These are phyloP conservation scores for Tridacna crocea DNA, from an alignment of 2,888 invertebrate species.

Conservation along the genomic window DNA sequence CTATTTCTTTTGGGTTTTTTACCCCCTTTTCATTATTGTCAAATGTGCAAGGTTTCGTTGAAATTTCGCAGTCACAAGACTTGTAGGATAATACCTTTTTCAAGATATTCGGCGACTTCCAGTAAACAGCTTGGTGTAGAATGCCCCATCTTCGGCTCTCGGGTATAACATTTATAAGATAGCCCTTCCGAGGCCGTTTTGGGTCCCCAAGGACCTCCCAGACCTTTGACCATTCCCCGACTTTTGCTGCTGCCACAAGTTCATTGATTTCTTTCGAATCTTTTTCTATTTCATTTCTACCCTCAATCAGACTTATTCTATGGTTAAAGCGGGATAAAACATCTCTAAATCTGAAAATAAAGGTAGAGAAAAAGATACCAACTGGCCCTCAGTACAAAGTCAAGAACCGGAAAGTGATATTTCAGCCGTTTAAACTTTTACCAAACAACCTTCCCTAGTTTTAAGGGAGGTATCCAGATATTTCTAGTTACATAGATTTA, in stretches of 20 bases:
- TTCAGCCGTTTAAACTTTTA: too few species aligned
- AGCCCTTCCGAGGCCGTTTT: constrained; percentile 39
- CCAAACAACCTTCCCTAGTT: too few species aligned
- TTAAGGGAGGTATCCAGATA: too few species aligned
- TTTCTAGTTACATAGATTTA: too few species aligned
- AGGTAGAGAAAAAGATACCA: too few species aligned
- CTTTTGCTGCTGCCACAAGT: constrained; percentile 41
- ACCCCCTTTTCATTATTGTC: constrained; percentile 38
- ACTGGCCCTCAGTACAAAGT: too few species aligned
- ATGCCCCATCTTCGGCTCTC: constrained; percentile 57
- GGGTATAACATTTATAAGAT: constrained; percentile 52
- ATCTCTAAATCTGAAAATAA: too few species aligned
- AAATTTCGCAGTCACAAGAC: constrained; percentile 41
- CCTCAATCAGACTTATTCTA: too few species aligned
- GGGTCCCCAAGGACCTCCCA: constrained; percentile 53
- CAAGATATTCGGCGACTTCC: constrained; percentile 37
- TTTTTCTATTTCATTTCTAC: constrained; percentile 20
- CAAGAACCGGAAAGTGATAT: too few species aligned
- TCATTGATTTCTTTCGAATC: constrained; percentile 24
- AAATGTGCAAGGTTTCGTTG: constrained; percentile 49
- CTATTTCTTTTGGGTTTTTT: constrained; percentile 48
- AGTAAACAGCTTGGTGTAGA: constrained; percentile 59
- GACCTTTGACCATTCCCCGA: constrained; percentile 46
- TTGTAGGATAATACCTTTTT: constrained; percentile 35
- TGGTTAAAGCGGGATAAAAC: too few species aligned